phyloP scores from a whole-genome alignment of 2,797 vertebrate species.

The Labeo calbasu region DNA sequence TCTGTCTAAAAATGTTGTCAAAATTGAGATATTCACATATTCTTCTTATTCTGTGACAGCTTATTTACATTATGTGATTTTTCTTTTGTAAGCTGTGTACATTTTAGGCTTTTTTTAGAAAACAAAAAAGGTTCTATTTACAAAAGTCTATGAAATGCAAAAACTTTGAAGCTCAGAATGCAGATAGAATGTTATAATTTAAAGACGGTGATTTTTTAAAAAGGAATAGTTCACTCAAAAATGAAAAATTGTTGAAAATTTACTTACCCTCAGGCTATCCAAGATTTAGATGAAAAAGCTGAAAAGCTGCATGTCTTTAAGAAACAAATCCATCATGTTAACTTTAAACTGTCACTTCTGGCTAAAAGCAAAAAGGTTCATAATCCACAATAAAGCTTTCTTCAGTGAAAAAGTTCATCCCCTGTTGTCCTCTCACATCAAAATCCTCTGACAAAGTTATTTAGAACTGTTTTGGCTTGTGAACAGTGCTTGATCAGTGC shows the following conservation, averaged over 20 bases:
- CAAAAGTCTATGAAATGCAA: too few relatives aligned
- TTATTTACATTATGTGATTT: too few relatives aligned
- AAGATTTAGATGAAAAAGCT: not conserved
- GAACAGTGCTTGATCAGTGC: not conserved
- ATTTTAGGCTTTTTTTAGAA: too few relatives aligned
- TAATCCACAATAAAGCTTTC: not conserved
- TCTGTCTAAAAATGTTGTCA: too few relatives aligned
- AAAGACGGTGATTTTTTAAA: not conserved
- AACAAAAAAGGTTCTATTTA: too few relatives aligned
- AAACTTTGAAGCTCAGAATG: too few relatives aligned
- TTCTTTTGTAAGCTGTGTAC: too few relatives aligned
- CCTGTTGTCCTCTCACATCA: not conserved
- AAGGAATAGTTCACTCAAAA: too few relatives aligned
- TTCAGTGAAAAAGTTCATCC: not conserved
- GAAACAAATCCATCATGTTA: not conserved
- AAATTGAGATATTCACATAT: too few relatives aligned
- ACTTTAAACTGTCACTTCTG: not conserved
- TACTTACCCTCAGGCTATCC: not conserved
- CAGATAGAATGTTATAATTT: too few relatives aligned
- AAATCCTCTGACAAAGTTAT: not conserved
- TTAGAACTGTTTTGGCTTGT: not conserved
- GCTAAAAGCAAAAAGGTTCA: not conserved
- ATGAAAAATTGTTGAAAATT: too few relatives aligned
- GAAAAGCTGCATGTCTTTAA: not conserved
- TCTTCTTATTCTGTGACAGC: too few relatives aligned